These are phyloP conservation scores for Athalia rosae DNA, from an alignment of 2,888 invertebrate species.

Conservation along the genomic window DNA sequence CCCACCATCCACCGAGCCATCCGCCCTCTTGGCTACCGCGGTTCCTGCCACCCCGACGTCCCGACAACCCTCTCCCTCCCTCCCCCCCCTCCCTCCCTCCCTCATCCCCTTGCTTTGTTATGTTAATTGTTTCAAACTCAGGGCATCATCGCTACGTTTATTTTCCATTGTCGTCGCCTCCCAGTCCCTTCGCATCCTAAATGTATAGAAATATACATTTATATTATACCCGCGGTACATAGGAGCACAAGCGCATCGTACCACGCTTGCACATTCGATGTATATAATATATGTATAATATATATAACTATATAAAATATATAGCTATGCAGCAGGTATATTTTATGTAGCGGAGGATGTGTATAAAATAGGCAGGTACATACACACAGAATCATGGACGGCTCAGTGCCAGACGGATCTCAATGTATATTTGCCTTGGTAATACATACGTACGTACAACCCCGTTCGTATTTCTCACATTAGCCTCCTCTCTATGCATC, in stretches of 20 bases:
- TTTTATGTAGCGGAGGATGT: no score
- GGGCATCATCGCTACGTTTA: conserved; percentile 70
- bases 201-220: background rate
- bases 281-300: conserved; percentile 5
- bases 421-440: conserved; percentile 1
- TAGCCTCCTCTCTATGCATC: background rate
- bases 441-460: background rate
- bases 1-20: conserved; percentile 44
- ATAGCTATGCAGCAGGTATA: background rate
- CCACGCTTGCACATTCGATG: background rate
- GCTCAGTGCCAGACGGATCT: conserved; percentile 20
- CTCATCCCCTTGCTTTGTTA: conserved; percentile 66
- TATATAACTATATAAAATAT: conserved; percentile 5
- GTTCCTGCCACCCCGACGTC: conserved; percentile 27
- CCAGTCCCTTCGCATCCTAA: conserved; percentile 4
- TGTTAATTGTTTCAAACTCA: conserved; percentile 73
- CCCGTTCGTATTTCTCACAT: conserved; percentile 8
- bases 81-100: conserved; percentile 47
- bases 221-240: background rate
- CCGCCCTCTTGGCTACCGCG: conserved; percentile 44
- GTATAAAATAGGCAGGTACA: background rate
- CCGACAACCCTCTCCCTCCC: conserved; percentile 16
- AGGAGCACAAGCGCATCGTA: no score
- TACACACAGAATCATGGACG: background rate
- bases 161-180: conserved; percentile 64